Conservation (phyloP, 2,113 vertebrate species). For the Grammomys dolichurus region DNA sequence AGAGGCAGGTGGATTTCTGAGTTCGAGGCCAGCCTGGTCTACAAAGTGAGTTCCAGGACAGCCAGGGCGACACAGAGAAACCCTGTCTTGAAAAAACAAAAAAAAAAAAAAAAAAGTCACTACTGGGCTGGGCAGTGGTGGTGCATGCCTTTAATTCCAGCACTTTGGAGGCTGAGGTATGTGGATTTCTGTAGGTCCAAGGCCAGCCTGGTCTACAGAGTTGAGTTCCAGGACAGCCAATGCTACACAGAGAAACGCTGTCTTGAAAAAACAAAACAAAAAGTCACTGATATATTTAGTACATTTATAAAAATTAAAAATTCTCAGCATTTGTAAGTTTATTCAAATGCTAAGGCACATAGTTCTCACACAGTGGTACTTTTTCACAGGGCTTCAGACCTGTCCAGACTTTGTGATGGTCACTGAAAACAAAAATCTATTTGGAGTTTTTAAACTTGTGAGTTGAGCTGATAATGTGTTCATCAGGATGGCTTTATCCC, state of each 20-base stretch:
- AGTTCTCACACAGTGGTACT: background rate
- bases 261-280: background rate
- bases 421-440: background rate
- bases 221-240: background rate
- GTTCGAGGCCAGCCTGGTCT: too few species aligned
- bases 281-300: background rate
- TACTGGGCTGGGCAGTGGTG: background rate
- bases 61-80: too few species aligned
- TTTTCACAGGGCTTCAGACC: background rate
- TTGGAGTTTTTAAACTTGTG: background rate
- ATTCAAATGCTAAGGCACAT: conserved; percentile 20
- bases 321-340: background rate
- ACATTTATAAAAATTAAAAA: background rate
- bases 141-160: background rate
- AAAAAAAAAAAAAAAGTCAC: too few species aligned
- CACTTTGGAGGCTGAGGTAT: background rate
- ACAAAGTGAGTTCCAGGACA: too few species aligned
- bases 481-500: background rate
- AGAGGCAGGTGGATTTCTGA: too few species aligned
- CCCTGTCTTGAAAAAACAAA: too few species aligned
- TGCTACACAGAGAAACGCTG: background rate
- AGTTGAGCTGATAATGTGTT: background rate
- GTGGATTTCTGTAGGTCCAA: background rate
- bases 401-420: background rate
- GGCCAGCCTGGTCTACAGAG: background rate